A percentile compares a stretch with the other conserved stretches of the same genome.
Evolutionary conservation across 2,797 vertebrate genomes (phyloP).

Genomic region (Phoxinus dragarum): DNA sequence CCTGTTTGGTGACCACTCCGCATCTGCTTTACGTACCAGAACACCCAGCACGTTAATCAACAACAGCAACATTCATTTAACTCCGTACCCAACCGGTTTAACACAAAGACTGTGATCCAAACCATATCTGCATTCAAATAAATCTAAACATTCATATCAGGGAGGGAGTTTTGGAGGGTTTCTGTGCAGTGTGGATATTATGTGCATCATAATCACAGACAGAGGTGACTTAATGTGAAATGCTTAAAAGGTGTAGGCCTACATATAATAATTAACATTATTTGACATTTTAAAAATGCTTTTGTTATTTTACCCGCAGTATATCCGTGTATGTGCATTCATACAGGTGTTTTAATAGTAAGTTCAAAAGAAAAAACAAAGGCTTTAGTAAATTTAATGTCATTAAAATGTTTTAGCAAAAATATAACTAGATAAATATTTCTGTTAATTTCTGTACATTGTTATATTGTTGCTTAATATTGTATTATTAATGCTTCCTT

Average conservation of each 20-base stretch:
- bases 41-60: not conserved
- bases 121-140: not conserved
- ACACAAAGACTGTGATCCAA: not conserved
- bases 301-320: not conserved
- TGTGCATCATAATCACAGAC: not conserved
- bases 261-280: not conserved
- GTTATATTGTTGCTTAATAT: not conserved
- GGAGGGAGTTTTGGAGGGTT: not conserved
- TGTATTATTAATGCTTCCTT: not conserved
- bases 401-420: not conserved
- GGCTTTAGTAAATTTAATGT: too few species aligned
- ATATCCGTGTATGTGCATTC: not conserved
- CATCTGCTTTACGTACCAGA: not conserved
- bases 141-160: not conserved
- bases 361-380: not conserved
- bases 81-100: not conserved
- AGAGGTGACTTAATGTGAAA: not conserved
- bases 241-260: not conserved
- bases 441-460: not conserved
- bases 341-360: not conserved
- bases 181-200: not conserved
- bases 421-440: not conserved
- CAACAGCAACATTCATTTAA: not conserved
- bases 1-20: not conserved
- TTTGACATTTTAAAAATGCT: not conserved